Evolutionary conservation across 2,888 invertebrate species (phyloP), one percentile per base, ranked within the genome.

Genomic region (Lacanobia wlatinum): DNA sequence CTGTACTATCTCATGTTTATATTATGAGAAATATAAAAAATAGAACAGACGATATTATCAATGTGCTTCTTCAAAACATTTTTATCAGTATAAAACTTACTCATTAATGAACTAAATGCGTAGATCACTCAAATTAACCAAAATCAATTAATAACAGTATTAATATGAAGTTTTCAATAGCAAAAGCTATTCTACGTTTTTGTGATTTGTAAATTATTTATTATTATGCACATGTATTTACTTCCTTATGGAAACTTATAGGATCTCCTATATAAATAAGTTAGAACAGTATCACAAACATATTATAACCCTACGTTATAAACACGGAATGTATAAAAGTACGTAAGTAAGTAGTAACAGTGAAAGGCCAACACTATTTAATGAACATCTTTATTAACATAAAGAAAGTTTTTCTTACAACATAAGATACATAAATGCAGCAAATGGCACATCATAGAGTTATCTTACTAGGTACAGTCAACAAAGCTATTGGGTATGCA

Each of bases 401-500:
- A 80, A 83, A 71, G 66, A 58, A 62, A 68, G n/a, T 53, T 62
- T 34, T 64, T 28, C 23, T 62, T 64, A 76, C 21, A 61, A 66
- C 52, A 16, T 55, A 50, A 38, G 21, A 48, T 46, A 60, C 23
- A 48, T 79, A 67, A 79, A 78, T 82, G 71, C 82, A 67, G 52
- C 34, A 55, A 56, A 82, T 82, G 83, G 84, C 85, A 82, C 70
- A 68, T 48, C 5, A 16, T 43, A 10, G 2, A 55, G 18, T 16
- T 43, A 62, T n/a, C 18, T 52, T 21, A 9, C 16, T 38, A 60
- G 7, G 38, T 8, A 58, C n/a, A n/a, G n/a, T n/a, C n/a, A n/a
- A n/a, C n/a, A n/a, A n/a, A n/a, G n/a, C n/a, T n/a, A n/a, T n/a
- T n/a, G n/a, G n/a, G n/a, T n/a, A n/a, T n/a, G n/a, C n/a, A n/a